Evolutionary conservation across 2,797 vertebrate species (phyloP).

Genomic region (Phoxinus dragarum): DNA sequence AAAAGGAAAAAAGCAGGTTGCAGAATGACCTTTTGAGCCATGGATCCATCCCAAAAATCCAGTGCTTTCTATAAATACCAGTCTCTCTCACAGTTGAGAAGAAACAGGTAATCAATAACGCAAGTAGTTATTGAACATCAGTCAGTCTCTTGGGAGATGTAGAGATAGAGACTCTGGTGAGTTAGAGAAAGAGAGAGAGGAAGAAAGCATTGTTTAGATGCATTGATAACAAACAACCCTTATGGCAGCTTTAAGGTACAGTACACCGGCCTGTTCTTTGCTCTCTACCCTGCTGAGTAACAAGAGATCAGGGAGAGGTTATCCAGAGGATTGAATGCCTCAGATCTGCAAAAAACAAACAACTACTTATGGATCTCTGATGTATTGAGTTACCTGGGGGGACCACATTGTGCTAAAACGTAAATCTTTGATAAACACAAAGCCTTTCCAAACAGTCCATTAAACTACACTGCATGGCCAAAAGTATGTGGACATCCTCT

Average conservation of each 20-base stretch:
- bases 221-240: conserved; percentile 30
- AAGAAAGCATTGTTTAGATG: conserved; percentile 60
- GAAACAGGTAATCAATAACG: conserved; percentile 50
- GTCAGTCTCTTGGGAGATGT: conserved; percentile 35
- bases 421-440: neutral
- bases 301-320: conserved; percentile 33
- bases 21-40: neutral
- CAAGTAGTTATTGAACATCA: conserved; percentile 43
- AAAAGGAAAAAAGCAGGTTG: neutral
- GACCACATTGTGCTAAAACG: neutral
- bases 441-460: neutral
- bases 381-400: neutral
- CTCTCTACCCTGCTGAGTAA: conserved; percentile 41
- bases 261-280: conserved; percentile 27
- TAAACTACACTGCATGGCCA: neutral
- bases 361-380: neutral
- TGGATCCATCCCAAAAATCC: conserved; percentile 25
- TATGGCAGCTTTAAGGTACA: conserved; percentile 16
- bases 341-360: no score
- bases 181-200: conserved; percentile 43
- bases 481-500: neutral
- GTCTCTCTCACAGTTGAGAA: conserved; percentile 32
- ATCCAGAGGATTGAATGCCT: conserved; percentile 20
- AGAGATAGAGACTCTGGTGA: conserved; percentile 29
- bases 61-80: conserved; percentile 42